A percentile compares a stretch with the other conserved stretches of the same genome.
These are phyloP conservation scores for Synergus laeviventris DNA, from an alignment of 2,888 invertebrate species.

Conservation along the genomic window DNA sequence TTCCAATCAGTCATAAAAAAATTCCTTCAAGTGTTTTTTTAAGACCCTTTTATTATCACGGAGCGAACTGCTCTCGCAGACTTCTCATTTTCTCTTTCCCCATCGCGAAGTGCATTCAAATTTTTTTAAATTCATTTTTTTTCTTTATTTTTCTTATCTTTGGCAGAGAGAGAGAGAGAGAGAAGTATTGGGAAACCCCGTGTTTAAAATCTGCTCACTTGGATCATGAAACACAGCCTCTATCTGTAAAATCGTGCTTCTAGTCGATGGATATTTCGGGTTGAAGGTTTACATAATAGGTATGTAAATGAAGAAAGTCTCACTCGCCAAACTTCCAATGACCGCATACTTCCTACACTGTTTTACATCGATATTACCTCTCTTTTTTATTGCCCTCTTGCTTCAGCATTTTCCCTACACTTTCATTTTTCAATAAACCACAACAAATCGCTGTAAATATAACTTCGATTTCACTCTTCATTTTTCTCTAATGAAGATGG, in stretches of 20 bases:
- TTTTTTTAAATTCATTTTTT: background rate
- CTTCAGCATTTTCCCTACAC: background rate
- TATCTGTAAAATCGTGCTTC: constrained; percentile 7
- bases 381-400: background rate
- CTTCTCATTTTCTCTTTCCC: background rate
- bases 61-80: background rate
- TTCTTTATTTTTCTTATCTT: background rate
- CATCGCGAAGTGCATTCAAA: background rate
- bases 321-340: constrained; percentile 21
- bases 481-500: background rate
- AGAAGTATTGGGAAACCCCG: constrained; percentile 32
- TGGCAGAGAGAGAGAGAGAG: too few species aligned
- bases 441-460: background rate
- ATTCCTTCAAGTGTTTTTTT: constrained; percentile 14
- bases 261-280: constrained; percentile 54
- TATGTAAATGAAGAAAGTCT: constrained; percentile 48
- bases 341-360: constrained; percentile 4
- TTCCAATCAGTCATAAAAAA: constrained; percentile 21
- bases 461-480: constrained; percentile 8
- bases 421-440: constrained; percentile 9
- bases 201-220: constrained; percentile 26
- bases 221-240: constrained; percentile 13
- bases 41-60: constrained; percentile 2
- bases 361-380: background rate
- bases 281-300: constrained; percentile 54